Base-by-base conservation (phyloP, 92 coral and sea anemone genomes). In the Epizoanthus stellaris region DNA sequence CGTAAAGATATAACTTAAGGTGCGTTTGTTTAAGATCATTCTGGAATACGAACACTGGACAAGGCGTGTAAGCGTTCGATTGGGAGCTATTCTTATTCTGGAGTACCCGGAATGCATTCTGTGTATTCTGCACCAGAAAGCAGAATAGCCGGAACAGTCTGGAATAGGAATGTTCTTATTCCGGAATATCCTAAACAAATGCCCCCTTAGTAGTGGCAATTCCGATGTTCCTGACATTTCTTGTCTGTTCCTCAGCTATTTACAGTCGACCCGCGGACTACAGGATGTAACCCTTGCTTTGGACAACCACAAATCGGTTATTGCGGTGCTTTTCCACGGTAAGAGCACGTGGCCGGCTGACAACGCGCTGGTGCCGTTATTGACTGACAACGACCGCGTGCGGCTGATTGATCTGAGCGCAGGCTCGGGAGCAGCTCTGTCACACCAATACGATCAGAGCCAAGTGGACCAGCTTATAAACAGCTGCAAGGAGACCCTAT, bases 381-480 rank as follows among this genome's bases (percentile, higher is more conserved):
- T 94, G 72, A 91, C 80, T 49, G 81, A 88, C 47, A 52, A 21
- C 20, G 42, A 79, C 61, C 89, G 87, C 94, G 95, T 93, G n/a
- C 92, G 85, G 88, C 90, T 93, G 82, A 74, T 91, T 20, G 95
- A 92, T 86, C 88, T 96, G 43, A 91, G 91, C 87, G 91, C 93
- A 3, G 99, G 98, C 42, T 90, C 91, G 49, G 99, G 99, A 6
- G 75, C 83, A 71, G 99, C 95, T 6, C 91, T 91, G 49, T 93
- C 99, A 49, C 95, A 94, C 70, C 94, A 91, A 80, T 96, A 91
- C 94, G 91, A 96, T 88, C 94, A 88, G 56, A 92, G 53, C 20
- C 98, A 96, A 54, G 86, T 94, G 0, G 88, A 66, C 13, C 77
- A 74, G 39, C 95, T 96, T 15, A 88, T 96, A 60, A 75, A 87